A percentile compares a stretch with the other conserved stretches of the same genome.
phyloP scores from a whole-genome alignment of 1,140 invertebrate genomes.

The Drosophila nigromelanica region DNA sequence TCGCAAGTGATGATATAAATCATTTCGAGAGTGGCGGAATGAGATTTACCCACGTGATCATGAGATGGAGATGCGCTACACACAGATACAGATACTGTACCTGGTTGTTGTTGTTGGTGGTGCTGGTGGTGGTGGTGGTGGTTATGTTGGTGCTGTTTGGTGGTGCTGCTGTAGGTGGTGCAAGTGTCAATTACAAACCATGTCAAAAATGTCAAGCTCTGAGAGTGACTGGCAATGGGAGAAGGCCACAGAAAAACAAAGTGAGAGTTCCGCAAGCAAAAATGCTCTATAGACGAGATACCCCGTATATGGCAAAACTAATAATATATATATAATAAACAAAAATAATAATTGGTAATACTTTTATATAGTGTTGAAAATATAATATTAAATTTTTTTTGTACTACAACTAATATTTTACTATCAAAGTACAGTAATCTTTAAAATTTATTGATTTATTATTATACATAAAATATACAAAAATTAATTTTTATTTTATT shows the following conservation, averaged over 20 bases:
- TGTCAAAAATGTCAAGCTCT: constrained; percentile 82
- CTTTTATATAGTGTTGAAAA: too few species aligned
- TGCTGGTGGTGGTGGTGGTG: constrained; percentile 9
- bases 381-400: neutral
- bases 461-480: too few species aligned
- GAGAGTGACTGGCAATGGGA: constrained; percentile 66
- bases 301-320: constrained; percentile 7
- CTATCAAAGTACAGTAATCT: too few species aligned
- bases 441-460: too few species aligned
- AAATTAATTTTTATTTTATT: too few species aligned
- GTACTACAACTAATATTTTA: too few species aligned
- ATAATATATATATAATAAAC: too few species aligned
- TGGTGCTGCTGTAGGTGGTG: constrained; percentile 60
- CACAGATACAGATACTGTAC: constrained; percentile 28
- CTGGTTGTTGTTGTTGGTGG: constrained; percentile 10
- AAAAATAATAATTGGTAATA: too few species aligned
- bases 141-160: constrained; percentile 24
- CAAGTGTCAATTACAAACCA: constrained; percentile 82
- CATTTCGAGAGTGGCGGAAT: constrained; percentile 53
- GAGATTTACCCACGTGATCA: constrained; percentile 54
- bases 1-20: constrained; percentile 81
- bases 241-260: constrained; percentile 15
- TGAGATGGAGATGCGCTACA: constrained; percentile 55
- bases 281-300: constrained; percentile 6
- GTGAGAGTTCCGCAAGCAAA: neutral